A percentile compares a stretch with the other conserved stretches of the same genome.
These are phyloP conservation scores for Chymomyza caudatula DNA, from an alignment of 2,888 invertebrate genomes.

Conservation along the genomic window DNA sequence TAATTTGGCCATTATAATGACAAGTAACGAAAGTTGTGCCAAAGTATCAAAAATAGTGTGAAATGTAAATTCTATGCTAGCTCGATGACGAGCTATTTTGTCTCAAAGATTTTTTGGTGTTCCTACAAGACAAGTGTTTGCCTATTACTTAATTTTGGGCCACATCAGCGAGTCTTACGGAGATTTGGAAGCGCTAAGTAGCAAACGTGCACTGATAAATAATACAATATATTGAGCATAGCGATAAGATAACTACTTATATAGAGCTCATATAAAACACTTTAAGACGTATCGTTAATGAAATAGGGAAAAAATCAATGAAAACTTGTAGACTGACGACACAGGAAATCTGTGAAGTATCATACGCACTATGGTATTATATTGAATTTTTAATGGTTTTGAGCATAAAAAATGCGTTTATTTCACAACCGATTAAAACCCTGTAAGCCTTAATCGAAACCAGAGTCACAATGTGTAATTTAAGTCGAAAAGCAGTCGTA, in stretches of 20 bases:
- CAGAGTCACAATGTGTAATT: too few species aligned
- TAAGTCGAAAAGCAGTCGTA: too few species aligned
- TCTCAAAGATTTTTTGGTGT: background rate
- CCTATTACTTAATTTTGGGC: background rate
- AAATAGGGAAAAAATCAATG: background rate
- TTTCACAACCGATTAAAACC: too few species aligned
- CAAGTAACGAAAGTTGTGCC: background rate
- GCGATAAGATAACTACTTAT: constrained; percentile 25
- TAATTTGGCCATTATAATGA: too few species aligned
- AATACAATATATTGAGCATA: constrained; percentile 19
- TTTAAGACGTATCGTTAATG: background rate
- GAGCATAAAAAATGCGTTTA: background rate
- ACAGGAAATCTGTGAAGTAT: background rate
- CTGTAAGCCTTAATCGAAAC: too few species aligned
- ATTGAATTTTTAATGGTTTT: background rate
- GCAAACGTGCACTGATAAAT: constrained; percentile 23
- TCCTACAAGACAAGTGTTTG: background rate
- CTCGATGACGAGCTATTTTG: background rate
- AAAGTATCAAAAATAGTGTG: constrained; percentile 1
- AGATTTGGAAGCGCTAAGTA: background rate
- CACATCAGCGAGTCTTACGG: background rate
- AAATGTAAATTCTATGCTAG: background rate
- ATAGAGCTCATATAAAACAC: background rate
- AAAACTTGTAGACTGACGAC: background rate
- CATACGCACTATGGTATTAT: background rate